A percentile compares a stretch with the other conserved stretches of the same genome.
These are phyloP conservation scores for Cavia aperea DNA, from an alignment of 2,113 vertebrate genomes.

Conservation along the genomic window DNA sequence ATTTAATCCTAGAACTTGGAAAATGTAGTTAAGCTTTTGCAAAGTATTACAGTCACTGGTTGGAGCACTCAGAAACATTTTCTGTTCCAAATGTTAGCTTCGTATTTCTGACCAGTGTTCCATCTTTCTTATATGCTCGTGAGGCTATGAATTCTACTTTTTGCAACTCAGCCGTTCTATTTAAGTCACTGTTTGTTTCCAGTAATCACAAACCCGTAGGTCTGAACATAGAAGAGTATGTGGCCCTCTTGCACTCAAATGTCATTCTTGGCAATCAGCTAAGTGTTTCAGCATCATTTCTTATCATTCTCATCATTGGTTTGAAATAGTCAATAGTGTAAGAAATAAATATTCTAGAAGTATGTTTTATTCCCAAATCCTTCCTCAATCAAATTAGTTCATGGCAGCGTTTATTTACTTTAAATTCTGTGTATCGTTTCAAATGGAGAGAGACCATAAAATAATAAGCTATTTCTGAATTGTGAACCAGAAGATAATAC, in stretches of 20 bases:
- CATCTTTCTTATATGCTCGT: not conserved
- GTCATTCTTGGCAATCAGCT: not conserved
- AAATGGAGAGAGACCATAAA: not conserved
- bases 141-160: not conserved
- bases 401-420: not conserved
- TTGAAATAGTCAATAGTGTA: not conserved
- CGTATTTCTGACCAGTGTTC: not conserved
- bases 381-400: not conserved
- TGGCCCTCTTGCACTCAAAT: not conserved
- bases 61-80: not conserved
- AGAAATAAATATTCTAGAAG: not conserved
- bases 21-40: not conserved
- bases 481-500: not conserved
- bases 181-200: not conserved
- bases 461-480: slow-evolving; percentile 7
- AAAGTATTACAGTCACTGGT: not conserved
- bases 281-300: not conserved
- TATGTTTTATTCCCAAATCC: not conserved
- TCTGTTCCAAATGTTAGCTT: not conserved
- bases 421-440: not conserved
- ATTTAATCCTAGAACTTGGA: not conserved
- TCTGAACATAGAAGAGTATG: not conserved
- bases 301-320: not conserved
- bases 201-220: not conserved
- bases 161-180: not conserved